phyloP scores from a whole-genome alignment of 2,113 vertebrate species.

The Oostethus manadensis region DNA sequence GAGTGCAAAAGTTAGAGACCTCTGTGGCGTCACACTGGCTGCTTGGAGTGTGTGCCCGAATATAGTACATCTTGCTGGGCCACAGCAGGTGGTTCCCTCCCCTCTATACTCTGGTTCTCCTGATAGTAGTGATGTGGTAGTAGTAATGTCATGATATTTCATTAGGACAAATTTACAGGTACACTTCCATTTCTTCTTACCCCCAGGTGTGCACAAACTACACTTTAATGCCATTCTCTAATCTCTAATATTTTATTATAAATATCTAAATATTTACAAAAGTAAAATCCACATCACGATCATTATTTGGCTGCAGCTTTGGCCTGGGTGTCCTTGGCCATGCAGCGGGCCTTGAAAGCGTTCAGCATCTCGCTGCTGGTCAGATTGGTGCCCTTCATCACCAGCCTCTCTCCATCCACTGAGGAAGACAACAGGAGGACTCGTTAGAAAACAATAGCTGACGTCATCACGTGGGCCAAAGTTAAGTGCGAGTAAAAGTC shows the following conservation, averaged over 20 bases:
- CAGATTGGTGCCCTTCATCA: constrained; percentile 81
- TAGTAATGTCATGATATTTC: too few species aligned
- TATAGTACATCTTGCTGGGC: too few species aligned
- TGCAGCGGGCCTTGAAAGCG: constrained; percentile 71
- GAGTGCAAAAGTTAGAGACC: too few species aligned
- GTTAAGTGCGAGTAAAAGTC: constrained; percentile 30
- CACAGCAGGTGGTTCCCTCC: too few species aligned
- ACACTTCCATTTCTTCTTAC: too few species aligned
- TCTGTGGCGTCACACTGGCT: too few species aligned
- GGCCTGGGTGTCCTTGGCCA: constrained; percentile 72
- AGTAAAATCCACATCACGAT: constrained; percentile 26
- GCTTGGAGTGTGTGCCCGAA: too few species aligned
- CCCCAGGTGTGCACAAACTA: too few species aligned
- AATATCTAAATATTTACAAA: constrained; percentile 34
- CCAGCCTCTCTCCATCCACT: constrained; percentile 81
- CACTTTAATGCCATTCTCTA: too few species aligned
- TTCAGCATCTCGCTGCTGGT: constrained; percentile 76
- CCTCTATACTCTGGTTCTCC: too few species aligned
- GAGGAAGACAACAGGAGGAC: constrained; percentile 25
- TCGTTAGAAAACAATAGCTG: constrained; percentile 1
- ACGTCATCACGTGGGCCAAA: constrained; percentile 1
- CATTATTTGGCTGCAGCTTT: constrained; percentile 66
- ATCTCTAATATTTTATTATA: constrained; percentile 47
- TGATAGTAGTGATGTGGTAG: too few species aligned
- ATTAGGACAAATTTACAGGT: too few species aligned